A percentile compares a stretch with the other conserved stretches of the same genome.
phyloP scores from a whole-genome alignment of 2,113 vertebrate genomes.

The Tichodroma muraria region DNA sequence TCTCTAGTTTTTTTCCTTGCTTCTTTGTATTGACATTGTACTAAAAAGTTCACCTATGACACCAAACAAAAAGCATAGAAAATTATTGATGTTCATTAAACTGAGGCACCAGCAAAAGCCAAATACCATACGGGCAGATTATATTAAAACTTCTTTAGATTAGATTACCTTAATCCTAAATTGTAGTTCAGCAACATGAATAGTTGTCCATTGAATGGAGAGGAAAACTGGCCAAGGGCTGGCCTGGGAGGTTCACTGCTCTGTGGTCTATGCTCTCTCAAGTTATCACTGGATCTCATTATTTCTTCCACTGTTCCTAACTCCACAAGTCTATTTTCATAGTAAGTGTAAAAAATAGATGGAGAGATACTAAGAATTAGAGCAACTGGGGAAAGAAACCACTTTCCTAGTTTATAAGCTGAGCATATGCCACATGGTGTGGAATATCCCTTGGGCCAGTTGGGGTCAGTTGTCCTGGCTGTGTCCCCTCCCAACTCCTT shows the following conservation, averaged over 20 bases:
- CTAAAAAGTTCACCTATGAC: neutral
- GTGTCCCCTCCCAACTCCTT: neutral
- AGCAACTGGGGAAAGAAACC: neutral
- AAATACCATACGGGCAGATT: neutral
- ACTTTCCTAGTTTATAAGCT: neutral
- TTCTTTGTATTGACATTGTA: neutral
- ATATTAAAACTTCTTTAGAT: neutral
- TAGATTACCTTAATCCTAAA: neutral
- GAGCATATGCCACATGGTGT: neutral
- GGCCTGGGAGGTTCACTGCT: neutral
- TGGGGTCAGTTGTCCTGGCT: neutral
- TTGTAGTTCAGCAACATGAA: neutral
- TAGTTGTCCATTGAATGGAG: neutral
- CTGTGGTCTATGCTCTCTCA: neutral
- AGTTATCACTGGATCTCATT: neutral
- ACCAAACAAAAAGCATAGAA: neutral
- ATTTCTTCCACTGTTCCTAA: neutral
- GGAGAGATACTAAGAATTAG: neutral
- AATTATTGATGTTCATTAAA: neutral
- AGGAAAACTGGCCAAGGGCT: neutral
- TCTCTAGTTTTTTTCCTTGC: neutral
- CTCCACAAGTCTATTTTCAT: neutral
- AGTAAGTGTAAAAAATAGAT: neutral
- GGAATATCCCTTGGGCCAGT: neutral
- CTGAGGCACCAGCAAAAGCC: neutral